Evolutionary conservation across 2,797 vertebrate species (phyloP).

Genomic region (Eutrigla gurnardus): DNA sequence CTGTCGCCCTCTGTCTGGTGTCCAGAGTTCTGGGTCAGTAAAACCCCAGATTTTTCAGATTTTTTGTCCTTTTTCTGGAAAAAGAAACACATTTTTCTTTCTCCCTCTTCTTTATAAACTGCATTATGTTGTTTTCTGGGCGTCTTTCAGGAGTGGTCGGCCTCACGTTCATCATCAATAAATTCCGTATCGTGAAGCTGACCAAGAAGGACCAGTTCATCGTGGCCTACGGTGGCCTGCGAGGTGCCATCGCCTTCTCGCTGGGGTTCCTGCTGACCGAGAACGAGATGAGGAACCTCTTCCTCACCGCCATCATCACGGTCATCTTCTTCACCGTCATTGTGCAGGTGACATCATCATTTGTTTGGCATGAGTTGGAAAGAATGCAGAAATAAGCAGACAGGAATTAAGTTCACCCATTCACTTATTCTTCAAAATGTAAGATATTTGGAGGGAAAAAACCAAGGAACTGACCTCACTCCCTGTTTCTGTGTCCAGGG

Average conservation of each 20-base stretch:
- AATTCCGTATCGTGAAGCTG: conserved; percentile 96
- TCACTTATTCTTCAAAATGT: no score
- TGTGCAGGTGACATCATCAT: conserved; percentile 88
- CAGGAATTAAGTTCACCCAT: not conserved
- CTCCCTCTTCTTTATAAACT: not conserved
- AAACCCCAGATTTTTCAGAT: no score
- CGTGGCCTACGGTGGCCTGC: conserved; percentile 94
- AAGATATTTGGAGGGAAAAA: not conserved
- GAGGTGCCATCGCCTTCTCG: conserved; percentile 97
- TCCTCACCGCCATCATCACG: conserved; percentile 98
- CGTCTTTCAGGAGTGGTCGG: conserved; percentile 89
- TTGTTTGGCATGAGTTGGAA: conserved; percentile 70
- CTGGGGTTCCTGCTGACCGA: conserved; percentile 89
- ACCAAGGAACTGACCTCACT: not conserved
- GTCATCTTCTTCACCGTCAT: conserved; percentile 99
- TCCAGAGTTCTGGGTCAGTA: conserved; percentile 91
- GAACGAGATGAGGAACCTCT: conserved; percentile 82
- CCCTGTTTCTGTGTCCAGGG: conserved; percentile 80
- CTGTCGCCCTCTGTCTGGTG: conserved; percentile 91
- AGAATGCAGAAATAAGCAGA: conserved; percentile 39
- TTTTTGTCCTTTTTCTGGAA: not conserved
- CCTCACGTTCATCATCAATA: conserved; percentile 96
- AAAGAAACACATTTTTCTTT: not conserved
- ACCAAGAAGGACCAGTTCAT: conserved; percentile 98
- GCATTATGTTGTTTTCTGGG: not conserved